A percentile compares a stretch with the other conserved stretches of the same genome.
Conservation (phyloP, 2,888 invertebrate species). For the Papilio demoleus region DNA sequence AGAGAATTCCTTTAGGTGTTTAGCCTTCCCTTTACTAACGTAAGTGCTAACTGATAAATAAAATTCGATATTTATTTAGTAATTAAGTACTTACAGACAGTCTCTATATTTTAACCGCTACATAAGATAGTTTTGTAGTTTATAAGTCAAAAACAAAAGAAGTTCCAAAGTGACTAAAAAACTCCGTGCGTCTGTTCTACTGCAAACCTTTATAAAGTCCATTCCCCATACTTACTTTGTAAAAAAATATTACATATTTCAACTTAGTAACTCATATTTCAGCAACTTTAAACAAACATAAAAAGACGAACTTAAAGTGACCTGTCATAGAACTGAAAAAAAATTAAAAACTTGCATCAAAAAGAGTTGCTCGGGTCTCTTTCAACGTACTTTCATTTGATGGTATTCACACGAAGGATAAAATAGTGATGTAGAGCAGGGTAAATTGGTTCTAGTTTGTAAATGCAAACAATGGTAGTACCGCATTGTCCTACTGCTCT, state of each 20-base stretch:
- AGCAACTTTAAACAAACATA: slow-evolving; percentile 16
- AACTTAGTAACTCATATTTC: not conserved
- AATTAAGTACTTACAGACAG: too few species aligned
- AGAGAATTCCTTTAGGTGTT: too few species aligned
- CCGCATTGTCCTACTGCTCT: not conserved
- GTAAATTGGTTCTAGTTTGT: not conserved
- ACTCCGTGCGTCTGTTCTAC: too few species aligned
- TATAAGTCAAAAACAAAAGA: too few species aligned
- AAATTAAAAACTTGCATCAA: slow-evolving; percentile 23
- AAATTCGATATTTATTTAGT: too few species aligned
- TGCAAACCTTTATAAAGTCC: not conserved
- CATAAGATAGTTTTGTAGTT: too few species aligned
- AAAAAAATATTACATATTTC: not conserved
- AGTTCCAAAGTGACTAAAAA: not conserved
- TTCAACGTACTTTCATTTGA: slow-evolving; percentile 17
- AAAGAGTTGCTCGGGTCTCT: not conserved
- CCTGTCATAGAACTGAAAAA: slow-evolving; percentile 19
- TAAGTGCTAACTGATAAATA: too few species aligned
- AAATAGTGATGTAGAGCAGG: not conserved
- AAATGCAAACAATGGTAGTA: not conserved
- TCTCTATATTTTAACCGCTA: too few species aligned
- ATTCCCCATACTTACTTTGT: too few species aligned
- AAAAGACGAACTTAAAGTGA: slow-evolving; percentile 8
- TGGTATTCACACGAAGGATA: not conserved
- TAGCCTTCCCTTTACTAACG: too few species aligned